Conservation (phyloP, 2,888 invertebrate species). For the Meiosimyza platycephala region DNA sequence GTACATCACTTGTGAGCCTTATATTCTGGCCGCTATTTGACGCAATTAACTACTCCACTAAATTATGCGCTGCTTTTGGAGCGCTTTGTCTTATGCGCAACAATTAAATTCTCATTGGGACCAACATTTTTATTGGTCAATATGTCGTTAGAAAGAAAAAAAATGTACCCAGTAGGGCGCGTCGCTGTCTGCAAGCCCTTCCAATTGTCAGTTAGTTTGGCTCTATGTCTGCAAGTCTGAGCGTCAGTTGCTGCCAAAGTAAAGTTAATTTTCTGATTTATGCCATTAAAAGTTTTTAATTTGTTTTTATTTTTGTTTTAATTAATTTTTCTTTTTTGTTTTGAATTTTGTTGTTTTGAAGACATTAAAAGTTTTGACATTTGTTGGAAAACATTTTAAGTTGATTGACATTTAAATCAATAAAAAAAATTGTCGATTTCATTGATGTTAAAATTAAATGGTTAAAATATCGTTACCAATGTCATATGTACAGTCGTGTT, state of each 20-base stretch:
- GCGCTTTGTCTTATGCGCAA: neutral
- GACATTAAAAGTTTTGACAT: slow-evolving; percentile 6
- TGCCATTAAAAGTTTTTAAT: slow-evolving; percentile 37
- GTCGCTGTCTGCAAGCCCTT: neutral
- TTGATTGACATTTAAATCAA: neutral
- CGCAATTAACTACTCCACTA: neutral
- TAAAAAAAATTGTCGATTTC: no score
- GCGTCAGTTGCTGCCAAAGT: neutral
- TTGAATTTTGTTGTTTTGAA: neutral
- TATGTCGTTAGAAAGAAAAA: slow-evolving; percentile 16
- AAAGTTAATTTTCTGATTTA: slow-evolving; percentile 17
- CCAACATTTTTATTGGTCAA: slow-evolving; percentile 27
- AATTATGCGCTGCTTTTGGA: neutral
- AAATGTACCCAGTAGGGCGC: neutral
- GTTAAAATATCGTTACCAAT: no score
- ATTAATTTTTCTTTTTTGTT: no score
- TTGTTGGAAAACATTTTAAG: neutral
- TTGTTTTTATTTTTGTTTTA: slow-evolving; percentile 9
- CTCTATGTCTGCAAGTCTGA: neutral
- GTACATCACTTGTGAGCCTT: no score
- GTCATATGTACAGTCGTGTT: no score
- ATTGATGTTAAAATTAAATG: no score
- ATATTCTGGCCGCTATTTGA: neutral
- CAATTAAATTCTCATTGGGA: slow-evolving; percentile 34
- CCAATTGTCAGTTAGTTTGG: neutral